A percentile compares a stretch with the other conserved stretches of the same genome.
These are phyloP conservation scores for Dipus sagitta DNA, from an alignment of 2,797 vertebrate genomes.

Conservation along the genomic window DNA sequence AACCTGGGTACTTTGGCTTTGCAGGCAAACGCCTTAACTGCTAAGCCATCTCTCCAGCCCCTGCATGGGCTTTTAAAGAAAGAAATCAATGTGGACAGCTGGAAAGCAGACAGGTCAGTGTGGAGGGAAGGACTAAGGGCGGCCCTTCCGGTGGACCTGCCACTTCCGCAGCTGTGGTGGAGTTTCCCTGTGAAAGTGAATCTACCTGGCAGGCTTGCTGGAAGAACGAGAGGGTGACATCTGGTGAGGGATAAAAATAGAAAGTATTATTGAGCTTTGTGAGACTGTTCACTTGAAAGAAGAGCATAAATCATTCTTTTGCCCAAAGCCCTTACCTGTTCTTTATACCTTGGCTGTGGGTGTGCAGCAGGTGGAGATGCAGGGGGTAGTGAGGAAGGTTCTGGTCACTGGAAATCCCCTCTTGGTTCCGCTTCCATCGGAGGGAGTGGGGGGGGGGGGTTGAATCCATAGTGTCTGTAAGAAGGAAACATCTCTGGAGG, in stretches of 20 bases:
- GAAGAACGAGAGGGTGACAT: conserved; percentile 64
- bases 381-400: conserved; percentile 7
- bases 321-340: conserved; percentile 72
- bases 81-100: neutral
- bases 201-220: conserved; percentile 46
- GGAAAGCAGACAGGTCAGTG: neutral
- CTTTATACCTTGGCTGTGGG: conserved; percentile 55
- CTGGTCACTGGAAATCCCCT: conserved; percentile 76
- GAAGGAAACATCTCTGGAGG: neutral
- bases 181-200: conserved; percentile 43
- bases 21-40: too few relatives aligned
- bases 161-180: neutral
- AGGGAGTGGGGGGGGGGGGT: neutral
- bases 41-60: too few relatives aligned
- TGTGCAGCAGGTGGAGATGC: conserved; percentile 55
- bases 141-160: neutral
- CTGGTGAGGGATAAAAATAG: conserved; percentile 78
- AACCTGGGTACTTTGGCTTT: too few relatives aligned
- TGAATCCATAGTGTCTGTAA: neutral
- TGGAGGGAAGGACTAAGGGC: neutral
- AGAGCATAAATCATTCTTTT: conserved; percentile 77
- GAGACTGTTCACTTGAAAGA: conserved; percentile 79
- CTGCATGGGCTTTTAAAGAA: neutral
- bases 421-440: neutral
- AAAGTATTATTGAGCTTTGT: conserved; percentile 65